A percentile compares a stretch with the other conserved stretches of the same genome.
Conservation (phyloP, 2,113 vertebrate species). For the Chitala chitala region DNA sequence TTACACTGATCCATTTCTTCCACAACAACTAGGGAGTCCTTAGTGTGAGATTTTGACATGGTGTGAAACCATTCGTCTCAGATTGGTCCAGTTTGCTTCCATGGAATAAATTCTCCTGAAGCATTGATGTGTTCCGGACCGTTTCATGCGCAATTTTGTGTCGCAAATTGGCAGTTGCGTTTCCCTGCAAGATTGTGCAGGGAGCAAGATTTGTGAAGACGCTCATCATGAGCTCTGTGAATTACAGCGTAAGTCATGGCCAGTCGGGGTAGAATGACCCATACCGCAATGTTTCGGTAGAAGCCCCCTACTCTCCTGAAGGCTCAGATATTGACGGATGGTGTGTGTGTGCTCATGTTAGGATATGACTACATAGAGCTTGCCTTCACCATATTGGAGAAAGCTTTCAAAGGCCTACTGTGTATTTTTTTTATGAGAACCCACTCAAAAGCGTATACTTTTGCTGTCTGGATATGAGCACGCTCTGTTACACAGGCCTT, state of each 20-base stretch:
- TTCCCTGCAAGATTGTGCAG: not conserved
- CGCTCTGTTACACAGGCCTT: not conserved
- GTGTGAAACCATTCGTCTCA: not conserved
- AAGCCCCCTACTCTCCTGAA: not conserved
- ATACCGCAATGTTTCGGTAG: not conserved
- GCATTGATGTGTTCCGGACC: slow-evolving; percentile 2
- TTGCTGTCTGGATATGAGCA: not conserved
- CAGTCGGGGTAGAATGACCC: not conserved
- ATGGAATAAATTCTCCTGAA: not conserved
- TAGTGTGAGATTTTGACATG: not conserved
- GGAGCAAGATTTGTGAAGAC: not conserved
- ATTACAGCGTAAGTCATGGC: not conserved
- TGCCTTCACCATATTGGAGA: not conserved
- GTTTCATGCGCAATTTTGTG: slow-evolving; percentile 13
- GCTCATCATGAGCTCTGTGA: not conserved
- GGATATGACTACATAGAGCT: not conserved
- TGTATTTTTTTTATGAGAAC: not conserved
- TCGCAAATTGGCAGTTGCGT: slow-evolving; percentile 14
- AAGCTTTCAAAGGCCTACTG: not conserved
- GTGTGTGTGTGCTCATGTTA: not conserved
- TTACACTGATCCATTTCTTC: not conserved
- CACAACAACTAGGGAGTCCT: not conserved
- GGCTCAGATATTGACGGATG: slow-evolving; percentile 7
- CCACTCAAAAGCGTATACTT: not conserved
- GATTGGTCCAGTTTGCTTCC: not conserved